phyloP scores from a whole-genome alignment of 2,888 invertebrate species.

The Melieria crassipennis region DNA sequence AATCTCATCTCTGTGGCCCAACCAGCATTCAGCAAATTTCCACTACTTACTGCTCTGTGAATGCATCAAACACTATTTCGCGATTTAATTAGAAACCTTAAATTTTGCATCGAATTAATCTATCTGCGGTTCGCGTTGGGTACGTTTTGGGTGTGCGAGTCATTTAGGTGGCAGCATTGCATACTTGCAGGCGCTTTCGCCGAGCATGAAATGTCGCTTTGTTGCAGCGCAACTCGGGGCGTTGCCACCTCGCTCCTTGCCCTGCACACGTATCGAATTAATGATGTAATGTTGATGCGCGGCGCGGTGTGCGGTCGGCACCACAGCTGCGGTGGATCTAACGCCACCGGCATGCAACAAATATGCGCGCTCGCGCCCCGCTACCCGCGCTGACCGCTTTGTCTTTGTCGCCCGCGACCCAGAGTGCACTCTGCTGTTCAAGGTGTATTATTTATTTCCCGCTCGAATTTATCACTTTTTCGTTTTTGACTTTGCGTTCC shows the following conservation, averaged over 20 bases:
- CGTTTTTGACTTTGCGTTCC: too few relatives aligned
- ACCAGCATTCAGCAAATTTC: too few relatives aligned
- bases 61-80: too few relatives aligned
- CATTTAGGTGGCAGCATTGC: too few relatives aligned
- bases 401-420: neutral
- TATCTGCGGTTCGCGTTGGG: too few relatives aligned
- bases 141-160: too few relatives aligned
- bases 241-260: neutral
- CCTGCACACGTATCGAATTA: slow-evolving; percentile 10
- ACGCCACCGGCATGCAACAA: neutral
- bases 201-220: neutral
- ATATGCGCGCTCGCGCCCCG: neutral
- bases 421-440: neutral
- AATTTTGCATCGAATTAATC: too few relatives aligned
- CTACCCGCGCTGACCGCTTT: neutral
- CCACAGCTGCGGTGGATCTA: neutral
- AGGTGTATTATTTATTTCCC: slow-evolving; percentile 3
- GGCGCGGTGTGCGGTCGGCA: neutral
- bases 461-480: slow-evolving; percentile 17
- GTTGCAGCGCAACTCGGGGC: slow-evolving; percentile 5
- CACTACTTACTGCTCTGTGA: too few relatives aligned
- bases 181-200: too few relatives aligned
- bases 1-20: too few relatives aligned
- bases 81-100: too few relatives aligned
- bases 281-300: slow-evolving; percentile 25